Base-by-base conservation (phyloP, 2,113 vertebrate species). In the Sylvietta virens region DNA sequence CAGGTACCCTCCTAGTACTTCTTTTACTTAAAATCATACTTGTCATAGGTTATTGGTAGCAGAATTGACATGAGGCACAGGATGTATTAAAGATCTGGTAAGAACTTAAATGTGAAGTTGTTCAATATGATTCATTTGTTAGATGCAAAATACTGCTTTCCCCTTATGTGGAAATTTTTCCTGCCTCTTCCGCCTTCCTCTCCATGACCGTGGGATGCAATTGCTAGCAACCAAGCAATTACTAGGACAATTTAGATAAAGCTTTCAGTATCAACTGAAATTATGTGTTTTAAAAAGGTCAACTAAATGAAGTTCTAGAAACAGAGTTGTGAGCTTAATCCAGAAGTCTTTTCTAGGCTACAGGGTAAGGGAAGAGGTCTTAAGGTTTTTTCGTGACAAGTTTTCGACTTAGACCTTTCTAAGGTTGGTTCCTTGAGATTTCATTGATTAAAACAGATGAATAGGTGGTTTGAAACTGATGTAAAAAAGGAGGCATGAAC, bases 401-500 rank as follows among this genome's bases (percentile, higher is more conserved):
- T 84, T 83, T 89, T 78, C 42, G 13, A 42, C 16, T 67, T 86
- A 7, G 24, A 42, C 6, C 8, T 84, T 83, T 73, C 44, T 28
- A 26, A 64, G 23, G 20, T n/a, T 61, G 23, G 2, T 64, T 89
- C 62, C 22, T 27, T 60, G 71, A 53, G 30, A 64, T 72, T 86
- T 82, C 22, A 20, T n/a, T 27, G 70, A 12, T 70, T 84, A 44
- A 69, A 84, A 17, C 9, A 40, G 24, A 28, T 81, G 8, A 81
- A 73, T 50, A 27, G 0, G 0, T 5, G 1, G 10, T 45, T 53
- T 74, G 51, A 66, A 69, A 62, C 26, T 1, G 2, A 31, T 50
- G 6, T 27, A 21, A 48, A 57, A 73, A 78, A 66, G 44, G 31
- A 73, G 74, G 4, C 15, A 64, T 18, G 23, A 86, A 64, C 56